These are phyloP conservation scores for Aphodius granarius DNA, from an alignment of 2,888 invertebrate species.

Conservation along the genomic window DNA sequence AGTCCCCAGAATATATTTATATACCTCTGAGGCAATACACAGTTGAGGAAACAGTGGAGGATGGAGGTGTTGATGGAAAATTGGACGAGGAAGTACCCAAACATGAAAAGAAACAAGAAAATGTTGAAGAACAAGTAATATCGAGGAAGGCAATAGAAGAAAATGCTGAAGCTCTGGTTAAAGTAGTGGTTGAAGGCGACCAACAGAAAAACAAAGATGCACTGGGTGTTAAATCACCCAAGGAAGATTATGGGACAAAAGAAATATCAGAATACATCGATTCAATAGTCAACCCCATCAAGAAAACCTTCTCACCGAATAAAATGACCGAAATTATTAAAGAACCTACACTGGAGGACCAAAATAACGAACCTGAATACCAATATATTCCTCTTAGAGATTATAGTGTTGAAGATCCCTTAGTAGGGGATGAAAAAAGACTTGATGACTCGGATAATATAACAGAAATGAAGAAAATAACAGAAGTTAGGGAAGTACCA, in stretches of 20 bases:
- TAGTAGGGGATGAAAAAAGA: neutral
- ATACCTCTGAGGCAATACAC: slow-evolving; percentile 34
- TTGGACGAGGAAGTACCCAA: neutral
- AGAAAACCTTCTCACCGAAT: slow-evolving; percentile 12
- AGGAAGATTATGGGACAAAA: neutral
- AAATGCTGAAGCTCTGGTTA: too few relatives aligned
- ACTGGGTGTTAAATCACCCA: neutral
- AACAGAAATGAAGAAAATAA: neutral
- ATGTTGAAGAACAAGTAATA: too few relatives aligned
- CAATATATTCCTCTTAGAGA: slow-evolving; percentile 20
- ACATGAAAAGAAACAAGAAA: too few relatives aligned
- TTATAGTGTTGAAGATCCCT: slow-evolving; percentile 3
- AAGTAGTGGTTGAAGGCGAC: too few relatives aligned
- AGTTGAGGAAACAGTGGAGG: slow-evolving; percentile 7
- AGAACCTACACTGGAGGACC: neutral
- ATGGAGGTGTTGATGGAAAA: neutral
- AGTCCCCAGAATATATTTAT: slow-evolving; percentile 31
- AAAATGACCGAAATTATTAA: neutral
- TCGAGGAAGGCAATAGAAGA: too few relatives aligned
- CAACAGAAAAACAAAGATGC: neutral
- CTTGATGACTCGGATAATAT: neutral
- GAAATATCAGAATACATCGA: slow-evolving; percentile 19
- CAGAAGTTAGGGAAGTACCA: neutral
- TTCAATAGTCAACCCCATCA: slow-evolving; percentile 17
- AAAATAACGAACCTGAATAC: slow-evolving; percentile 17